Conservation (phyloP, 2,797 vertebrate genomes). For the Tenualosa thibaudeaui region DNA sequence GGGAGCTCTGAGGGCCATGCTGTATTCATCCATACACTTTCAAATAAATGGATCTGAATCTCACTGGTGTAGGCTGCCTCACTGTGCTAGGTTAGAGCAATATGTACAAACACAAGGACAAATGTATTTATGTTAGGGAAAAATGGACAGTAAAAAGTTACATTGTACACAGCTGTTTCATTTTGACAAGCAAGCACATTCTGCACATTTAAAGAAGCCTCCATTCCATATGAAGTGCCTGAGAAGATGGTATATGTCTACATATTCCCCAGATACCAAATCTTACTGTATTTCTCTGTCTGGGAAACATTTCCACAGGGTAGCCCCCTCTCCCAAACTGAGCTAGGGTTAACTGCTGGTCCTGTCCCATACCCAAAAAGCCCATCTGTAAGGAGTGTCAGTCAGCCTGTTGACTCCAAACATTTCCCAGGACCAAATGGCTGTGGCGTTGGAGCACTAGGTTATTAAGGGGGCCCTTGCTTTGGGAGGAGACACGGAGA, state of each 20-base stretch:
- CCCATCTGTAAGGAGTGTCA: conserved; percentile 63
- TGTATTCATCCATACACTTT: no score
- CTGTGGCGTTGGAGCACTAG: conserved; percentile 60
- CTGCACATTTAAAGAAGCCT: not conserved
- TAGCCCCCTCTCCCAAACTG: not conserved
- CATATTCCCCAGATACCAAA: not conserved
- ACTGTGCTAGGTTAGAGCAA: no score
- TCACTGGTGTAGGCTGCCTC: no score
- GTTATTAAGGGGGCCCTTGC: conserved; percentile 54
- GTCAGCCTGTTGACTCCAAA: conserved; percentile 69
- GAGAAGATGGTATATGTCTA: not conserved
- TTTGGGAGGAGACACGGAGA: conserved; percentile 57
- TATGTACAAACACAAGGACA: no score
- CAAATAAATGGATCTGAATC: no score
- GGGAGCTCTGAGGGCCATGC: no score
- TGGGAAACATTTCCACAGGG: not conserved
- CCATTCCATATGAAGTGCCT: not conserved
- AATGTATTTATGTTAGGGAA: no score
- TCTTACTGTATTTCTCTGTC: not conserved
- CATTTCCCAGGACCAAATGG: conserved; percentile 68
- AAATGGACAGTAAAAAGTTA: not conserved
- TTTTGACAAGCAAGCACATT: not conserved
- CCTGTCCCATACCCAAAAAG: conserved; percentile 61
- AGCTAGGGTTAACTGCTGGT: not conserved
- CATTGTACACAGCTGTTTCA: not conserved